A percentile compares a stretch with the other conserved stretches of the same genome.
phyloP scores from a whole-genome alignment of 2,113 vertebrate genomes.

The Tympanuchus pallidicinctus region DNA sequence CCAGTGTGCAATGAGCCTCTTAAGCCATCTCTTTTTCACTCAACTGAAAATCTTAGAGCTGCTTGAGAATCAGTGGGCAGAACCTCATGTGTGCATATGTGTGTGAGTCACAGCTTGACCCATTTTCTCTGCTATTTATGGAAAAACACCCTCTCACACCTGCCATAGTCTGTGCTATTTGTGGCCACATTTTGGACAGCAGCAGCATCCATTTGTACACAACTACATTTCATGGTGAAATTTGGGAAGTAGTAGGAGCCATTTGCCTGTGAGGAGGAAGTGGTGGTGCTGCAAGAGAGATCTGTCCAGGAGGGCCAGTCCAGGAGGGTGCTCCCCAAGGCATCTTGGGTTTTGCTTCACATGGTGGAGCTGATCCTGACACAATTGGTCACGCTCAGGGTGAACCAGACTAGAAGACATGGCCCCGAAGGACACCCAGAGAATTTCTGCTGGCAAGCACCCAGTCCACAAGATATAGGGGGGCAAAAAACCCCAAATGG shows the following conservation, averaged over 20 bases:
- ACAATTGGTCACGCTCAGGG: neutral
- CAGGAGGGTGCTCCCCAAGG: rapidly evolving
- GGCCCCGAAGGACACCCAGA: neutral
- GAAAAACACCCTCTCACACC: slow-evolving; percentile 16
- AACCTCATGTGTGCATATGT: neutral
- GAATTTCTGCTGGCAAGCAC: neutral
- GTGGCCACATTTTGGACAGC: neutral
- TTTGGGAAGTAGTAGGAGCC: neutral
- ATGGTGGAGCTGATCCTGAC: rapidly evolving
- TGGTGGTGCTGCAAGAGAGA: neutral
- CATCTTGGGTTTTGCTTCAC: neutral
- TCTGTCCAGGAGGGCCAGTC: neutral
- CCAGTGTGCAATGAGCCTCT: neutral
- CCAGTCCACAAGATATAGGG: neutral
- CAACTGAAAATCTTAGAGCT: neutral
- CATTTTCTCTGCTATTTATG: slow-evolving; percentile 43
- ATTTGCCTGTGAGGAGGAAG: neutral
- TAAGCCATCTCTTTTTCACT: neutral
- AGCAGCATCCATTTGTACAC: rapidly evolving
- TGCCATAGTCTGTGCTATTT: neutral
- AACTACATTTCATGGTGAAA: neutral
- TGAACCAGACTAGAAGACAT: neutral
- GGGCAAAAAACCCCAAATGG: too few relatives aligned
- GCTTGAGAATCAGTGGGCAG: neutral
- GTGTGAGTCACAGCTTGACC: neutral